Base-by-base conservation (phyloP, 1,140 invertebrate genomes). In the Spodoptera litura region DNA sequence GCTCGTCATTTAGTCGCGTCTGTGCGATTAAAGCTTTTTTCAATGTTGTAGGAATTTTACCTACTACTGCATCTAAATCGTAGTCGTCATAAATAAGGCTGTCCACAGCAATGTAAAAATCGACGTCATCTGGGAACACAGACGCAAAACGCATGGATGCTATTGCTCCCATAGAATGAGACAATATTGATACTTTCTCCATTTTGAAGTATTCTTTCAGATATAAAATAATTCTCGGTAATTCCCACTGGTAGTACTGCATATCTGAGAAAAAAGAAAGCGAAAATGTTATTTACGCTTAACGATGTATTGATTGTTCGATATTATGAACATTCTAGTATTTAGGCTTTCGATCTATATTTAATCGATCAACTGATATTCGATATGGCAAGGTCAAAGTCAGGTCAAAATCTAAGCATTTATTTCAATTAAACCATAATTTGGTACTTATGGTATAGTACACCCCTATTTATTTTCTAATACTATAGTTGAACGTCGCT, bases 81-180 rank as follows among this genome's bases (percentile, higher is more conserved):
- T 91, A 81, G 85, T 95, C 92, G 12, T 96, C 91, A 9, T 95
- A 95, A 79, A 96, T 96, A 3, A 97, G 88, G 71, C 93, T 94
- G 85, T 97, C 97, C 8, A 97, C 85, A 4, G 95, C 95, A 70
- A 97, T 95, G 13, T 96, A 94, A 82, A 96, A 95, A 75, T 97
- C 95, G 0, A 96, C 90, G 59, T 96, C 94, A 4, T 96, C 91
- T 0, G 96, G 96, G 83, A 95, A 97, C 0, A 96, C 62, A 11
- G 94, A 90, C 1, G 95, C 92, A 82, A 96, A 97, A 4, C 95
- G 89, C 81, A 96, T 96, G 4, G 88, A 89, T 11, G 95, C 93
- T 31, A 96, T 95, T 5, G 95, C 95, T 61, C 96, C 96, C 95
- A 97, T 95, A 0, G 96, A 97, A 84, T 97, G 97, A 2, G 95